Base-by-base conservation (phyloP, 1,140 invertebrate genomes). In the Aethina tumida region DNA sequence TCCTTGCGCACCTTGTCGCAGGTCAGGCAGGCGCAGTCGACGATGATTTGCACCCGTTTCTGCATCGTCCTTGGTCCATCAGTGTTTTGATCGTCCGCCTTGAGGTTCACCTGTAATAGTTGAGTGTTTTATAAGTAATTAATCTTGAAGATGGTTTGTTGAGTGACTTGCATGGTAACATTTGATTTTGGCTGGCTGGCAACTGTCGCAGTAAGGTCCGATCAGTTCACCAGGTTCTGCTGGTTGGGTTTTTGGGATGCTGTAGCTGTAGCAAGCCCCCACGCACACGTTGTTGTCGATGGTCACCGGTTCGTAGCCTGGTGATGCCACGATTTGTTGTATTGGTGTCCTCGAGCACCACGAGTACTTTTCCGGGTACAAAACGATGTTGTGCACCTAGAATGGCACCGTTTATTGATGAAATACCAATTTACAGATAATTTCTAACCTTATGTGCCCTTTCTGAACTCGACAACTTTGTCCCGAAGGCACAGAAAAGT, bases 221-320 rank as follows among this genome's bases (percentile, higher is more conserved):
- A 75, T 71, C 5, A 77, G 64, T 56, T 79, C 75, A 20, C 75
- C 75, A 2, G 74, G 75, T 35, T 73, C 71, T 21, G 70, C 71
- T 3, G 76, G 76, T 34, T 75, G 65, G 17, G 75, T 79, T 43
- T 71, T 70, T 1, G 77, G 77, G 20, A 80, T 75, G 54, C 73
- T 74, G 52, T 79, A 80, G 27, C 74, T 77, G 57, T 77, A 80
- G 53, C 77, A 79, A 4, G 74, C 72, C 4, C 77, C 77, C 7
- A 79, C 75, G 47, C 77, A 79, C 2, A 79, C 75, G 45, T 76
- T 74, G 56, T 80, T 80, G 44, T 77, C 73, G 38, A 79, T 68
- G 49, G 76, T 74, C 43, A 73, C 63, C 0, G 74, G 67, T 16
- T 70, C 67, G 46, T 74, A 78, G 20, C 73, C 69, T 2, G 73